Conservation (phyloP, 2,797 vertebrate genomes). For the Anniella stebbinsi region DNA sequence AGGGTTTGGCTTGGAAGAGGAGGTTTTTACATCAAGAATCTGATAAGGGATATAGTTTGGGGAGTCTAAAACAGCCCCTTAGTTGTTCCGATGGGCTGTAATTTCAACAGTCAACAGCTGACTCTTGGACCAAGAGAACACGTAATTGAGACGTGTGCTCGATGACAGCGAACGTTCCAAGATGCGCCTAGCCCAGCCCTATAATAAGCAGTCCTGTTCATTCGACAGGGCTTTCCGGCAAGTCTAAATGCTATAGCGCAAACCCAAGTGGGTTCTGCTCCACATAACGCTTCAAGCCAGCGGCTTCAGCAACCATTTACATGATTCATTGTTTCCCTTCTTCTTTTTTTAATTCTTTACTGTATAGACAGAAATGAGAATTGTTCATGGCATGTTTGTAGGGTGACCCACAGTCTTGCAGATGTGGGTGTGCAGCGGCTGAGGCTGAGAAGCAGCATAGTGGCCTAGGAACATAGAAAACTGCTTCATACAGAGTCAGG, state of each 20-base stretch:
- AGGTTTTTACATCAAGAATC: background rate
- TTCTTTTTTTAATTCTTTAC: background rate
- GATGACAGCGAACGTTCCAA: too few species aligned
- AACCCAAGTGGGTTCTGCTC: background rate
- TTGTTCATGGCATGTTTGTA: background rate
- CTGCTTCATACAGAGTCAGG: too few species aligned
- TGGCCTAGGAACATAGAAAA: too few species aligned
- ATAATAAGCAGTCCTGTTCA: background rate
- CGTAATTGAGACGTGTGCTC: background rate
- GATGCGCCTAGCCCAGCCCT: background rate
- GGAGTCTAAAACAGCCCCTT: background rate
- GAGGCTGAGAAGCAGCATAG: background rate
- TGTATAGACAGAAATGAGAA: background rate
- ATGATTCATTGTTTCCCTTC: background rate
- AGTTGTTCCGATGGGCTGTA: background rate
- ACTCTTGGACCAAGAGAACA: constrained; percentile 6
- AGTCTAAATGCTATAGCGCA: background rate
- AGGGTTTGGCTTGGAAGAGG: background rate
- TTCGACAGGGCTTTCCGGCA: background rate
- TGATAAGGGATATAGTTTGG: background rate
- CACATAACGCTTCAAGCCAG: too few species aligned
- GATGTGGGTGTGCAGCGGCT: background rate
- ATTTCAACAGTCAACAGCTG: background rate
- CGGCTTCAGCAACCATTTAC: background rate
- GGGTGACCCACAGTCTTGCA: too few species aligned